Base-by-base conservation (phyloP, 2,888 invertebrate species). In the Cybosia mesomella region DNA sequence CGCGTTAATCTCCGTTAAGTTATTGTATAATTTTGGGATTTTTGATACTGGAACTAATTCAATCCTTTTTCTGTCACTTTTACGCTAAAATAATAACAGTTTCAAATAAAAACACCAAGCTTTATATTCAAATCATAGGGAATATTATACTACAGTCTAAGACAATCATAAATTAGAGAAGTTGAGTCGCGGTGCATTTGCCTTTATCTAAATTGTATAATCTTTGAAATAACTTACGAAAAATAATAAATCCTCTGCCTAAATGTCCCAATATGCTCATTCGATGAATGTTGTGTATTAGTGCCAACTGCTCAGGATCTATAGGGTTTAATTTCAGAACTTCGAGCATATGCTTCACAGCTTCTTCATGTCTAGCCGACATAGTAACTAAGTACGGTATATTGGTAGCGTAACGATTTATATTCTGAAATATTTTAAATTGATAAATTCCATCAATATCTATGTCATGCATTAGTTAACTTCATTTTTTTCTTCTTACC, bases 241-340 rank as follows among this genome's bases (percentile, higher is more conserved):
- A 74, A 36, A 91, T 82, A 36, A 69, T 71, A 62, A 82, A 91
- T 53, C 91, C 91, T 76, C 90, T 83, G 21, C 88, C 89, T 34
- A 91, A 73, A 80, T 91, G 89, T 8, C 90, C 90, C 32, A 83
- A 73, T 15, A 86, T 85, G 59, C 72, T 86, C 0, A 68, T 76
- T 54, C 76, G 67, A 54, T 91, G 89, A 9, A 91, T 87, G 34
- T 91, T 89, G 63, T 87, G 88, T 0, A 90, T 73, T 2, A 91
- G 71, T 0, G 88, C 88, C 21, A 91, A 53, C 59, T 91, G 86
- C 54, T 91, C 91, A 0, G 88, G 83, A 58, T 91, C 90, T 10
- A 91, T 73, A 0, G 87, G 82, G 0, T 82, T 84, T 7, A 85
- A 83, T 74, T 90, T 89, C 3, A 91, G 67, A 10, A 87, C 76